phyloP scores from a whole-genome alignment of 2,888 invertebrate species.

The Amiota communis region DNA sequence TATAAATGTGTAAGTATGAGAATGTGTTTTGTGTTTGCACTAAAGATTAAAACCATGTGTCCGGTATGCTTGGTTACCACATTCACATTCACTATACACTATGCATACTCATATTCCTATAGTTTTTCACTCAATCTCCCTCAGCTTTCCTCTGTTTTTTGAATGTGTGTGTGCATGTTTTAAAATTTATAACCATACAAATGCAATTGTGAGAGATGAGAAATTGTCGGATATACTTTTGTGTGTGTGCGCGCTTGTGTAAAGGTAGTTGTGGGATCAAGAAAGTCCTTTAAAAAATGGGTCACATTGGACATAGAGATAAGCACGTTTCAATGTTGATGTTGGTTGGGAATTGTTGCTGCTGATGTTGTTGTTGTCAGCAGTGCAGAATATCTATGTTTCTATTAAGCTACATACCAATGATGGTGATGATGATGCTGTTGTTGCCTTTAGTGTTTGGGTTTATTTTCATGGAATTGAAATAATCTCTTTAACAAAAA shows the following conservation, averaged over 20 bases:
- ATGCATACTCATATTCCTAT: no score
- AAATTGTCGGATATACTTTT: background rate
- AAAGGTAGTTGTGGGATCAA: background rate
- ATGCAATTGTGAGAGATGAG: constrained; percentile 53
- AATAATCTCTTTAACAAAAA: no score
- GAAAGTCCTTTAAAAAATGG: constrained; percentile 12
- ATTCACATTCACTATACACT: background rate
- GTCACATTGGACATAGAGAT: constrained; percentile 20
- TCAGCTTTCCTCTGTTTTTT: no score
- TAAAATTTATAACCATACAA: constrained; percentile 68
- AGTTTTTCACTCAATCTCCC: no score
- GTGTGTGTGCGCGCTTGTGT: background rate
- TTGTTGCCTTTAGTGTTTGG: background rate
- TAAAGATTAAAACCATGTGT: constrained; percentile 68
- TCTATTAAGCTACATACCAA: background rate
- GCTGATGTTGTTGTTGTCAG: background rate
- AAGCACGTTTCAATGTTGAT: constrained; percentile 12
- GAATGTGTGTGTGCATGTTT: background rate
- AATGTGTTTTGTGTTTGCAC: constrained; percentile 50
- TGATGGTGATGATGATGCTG: background rate
- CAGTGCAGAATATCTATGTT: background rate
- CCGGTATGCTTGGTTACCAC: constrained; percentile 55
- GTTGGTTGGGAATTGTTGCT: constrained; percentile 13
- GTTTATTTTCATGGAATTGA: no score
- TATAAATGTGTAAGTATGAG: constrained; percentile 19